Evolutionary conservation across 1,140 invertebrate species (phyloP).

Genomic region (Drosophila nigromelanica): DNA sequence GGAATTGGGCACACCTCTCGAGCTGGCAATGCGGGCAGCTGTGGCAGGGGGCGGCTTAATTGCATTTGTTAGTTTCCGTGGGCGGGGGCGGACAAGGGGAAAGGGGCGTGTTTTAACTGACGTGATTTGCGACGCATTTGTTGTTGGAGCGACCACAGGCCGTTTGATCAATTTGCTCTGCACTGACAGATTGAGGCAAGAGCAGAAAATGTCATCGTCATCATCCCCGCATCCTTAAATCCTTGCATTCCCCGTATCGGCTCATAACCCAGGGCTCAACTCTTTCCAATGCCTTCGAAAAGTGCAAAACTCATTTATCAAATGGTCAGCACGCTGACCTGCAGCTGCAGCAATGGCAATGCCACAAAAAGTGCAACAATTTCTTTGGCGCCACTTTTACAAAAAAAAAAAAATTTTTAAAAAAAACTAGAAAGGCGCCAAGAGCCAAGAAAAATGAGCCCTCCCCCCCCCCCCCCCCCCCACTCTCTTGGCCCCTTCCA

Average conservation of each 20-base stretch:
- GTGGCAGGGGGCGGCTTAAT: conserved; percentile 16
- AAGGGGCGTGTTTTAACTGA: conserved; percentile 6
- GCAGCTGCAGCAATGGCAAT: conserved; percentile 41
- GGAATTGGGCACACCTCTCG: conserved; percentile 14
- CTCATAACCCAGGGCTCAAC: conserved; percentile 57
- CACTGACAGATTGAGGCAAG: conserved; percentile 48
- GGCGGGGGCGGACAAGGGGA: background rate
- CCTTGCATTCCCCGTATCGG: conserved; percentile 27
- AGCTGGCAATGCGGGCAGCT: conserved; percentile 11
- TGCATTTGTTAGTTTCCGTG: conserved; percentile 7
- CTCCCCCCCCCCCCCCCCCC: background rate
- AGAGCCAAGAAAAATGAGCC: conserved; percentile 43
- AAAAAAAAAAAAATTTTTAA: conserved; percentile 14
- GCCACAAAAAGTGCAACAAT: conserved; percentile 62
- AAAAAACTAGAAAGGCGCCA: conserved; percentile 27
- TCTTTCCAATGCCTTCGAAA: conserved; percentile 39
- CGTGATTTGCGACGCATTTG: conserved; percentile 29
- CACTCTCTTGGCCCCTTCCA: conserved; percentile 26
- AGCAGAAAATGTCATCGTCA: conserved; percentile 37
- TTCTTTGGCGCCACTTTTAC: conserved; percentile 43
- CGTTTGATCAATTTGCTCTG: conserved; percentile 48
- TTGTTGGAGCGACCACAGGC: conserved; percentile 27
- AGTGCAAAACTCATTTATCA: conserved; percentile 78
- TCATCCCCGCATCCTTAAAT: conserved; percentile 4
- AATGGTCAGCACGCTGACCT: conserved; percentile 54